Conservation (phyloP, 2,888 invertebrate genomes). For the Gymnocheta viridis region DNA sequence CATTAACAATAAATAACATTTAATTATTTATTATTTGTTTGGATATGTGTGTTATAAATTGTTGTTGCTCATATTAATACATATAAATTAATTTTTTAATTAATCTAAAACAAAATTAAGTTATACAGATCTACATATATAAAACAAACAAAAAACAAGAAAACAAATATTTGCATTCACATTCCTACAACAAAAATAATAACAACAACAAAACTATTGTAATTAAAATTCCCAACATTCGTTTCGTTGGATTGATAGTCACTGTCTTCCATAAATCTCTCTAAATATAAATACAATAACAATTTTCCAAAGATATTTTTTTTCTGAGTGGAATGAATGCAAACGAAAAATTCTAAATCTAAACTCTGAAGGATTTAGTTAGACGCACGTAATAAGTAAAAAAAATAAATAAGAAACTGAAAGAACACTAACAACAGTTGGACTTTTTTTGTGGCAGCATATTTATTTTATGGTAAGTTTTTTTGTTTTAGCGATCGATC, state of each 20-base stretch:
- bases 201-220: slow-evolving; percentile 19
- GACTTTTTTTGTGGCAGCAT: not conserved
- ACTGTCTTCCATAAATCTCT: slow-evolving; percentile 23
- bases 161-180: not conserved
- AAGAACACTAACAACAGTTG: slow-evolving; percentile 18
- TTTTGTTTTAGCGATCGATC: not conserved
- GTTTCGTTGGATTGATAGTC: slow-evolving; percentile 1
- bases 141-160: not conserved
- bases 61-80: slow-evolving; percentile 29
- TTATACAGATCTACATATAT: too few species aligned
- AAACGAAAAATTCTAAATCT: slow-evolving; percentile 5
- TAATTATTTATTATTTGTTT: slow-evolving; percentile 12
- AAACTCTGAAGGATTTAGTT: slow-evolving; percentile 38
- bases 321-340: not conserved
- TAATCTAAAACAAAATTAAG: slow-evolving; percentile 6
- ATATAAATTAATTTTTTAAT: not conserved
- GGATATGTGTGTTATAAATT: slow-evolving; percentile 6
- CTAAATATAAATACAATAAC: not conserved
- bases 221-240: slow-evolving; percentile 49
- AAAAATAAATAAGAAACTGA: too few species aligned
- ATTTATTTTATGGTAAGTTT: slow-evolving; percentile 50
- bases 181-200: slow-evolving; percentile 22
- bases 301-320: slow-evolving; percentile 23
- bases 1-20: slow-evolving; percentile 3
- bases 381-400: not conserved